Percentiles rank a stretch among this genome's conserved stretches.
phyloP scores from a whole-genome alignment of 2,888 invertebrate genomes.

The Dione juno region DNA sequence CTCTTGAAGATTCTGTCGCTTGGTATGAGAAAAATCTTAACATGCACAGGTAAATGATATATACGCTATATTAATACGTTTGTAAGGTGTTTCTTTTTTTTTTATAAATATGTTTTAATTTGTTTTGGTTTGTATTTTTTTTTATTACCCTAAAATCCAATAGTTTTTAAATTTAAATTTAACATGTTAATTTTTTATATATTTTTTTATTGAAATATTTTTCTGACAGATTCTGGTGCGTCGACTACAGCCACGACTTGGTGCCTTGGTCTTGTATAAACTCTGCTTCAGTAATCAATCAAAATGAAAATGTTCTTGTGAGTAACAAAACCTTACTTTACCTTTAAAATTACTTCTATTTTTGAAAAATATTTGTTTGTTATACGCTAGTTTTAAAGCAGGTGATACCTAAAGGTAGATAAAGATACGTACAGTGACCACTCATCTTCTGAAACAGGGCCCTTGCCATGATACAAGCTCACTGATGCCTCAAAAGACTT shows the following conservation, averaged over 20 bases:
- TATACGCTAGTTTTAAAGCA: no score
- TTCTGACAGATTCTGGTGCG: constrained; percentile 94
- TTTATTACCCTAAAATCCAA: not conserved
- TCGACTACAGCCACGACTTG: constrained; percentile 96
- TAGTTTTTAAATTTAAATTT: not conserved
- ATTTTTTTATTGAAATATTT: no score
- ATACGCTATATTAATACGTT: not conserved
- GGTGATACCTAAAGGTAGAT: no score
- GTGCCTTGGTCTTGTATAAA: constrained; percentile 97
- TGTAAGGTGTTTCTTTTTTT: no score
- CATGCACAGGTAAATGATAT: constrained; percentile 76
- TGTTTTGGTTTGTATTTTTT: no score
- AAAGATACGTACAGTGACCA: no score
- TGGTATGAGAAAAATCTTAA: constrained; percentile 89
- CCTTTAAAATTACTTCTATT: not conserved
- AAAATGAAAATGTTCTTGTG: constrained; percentile 96
- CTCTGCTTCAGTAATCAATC: constrained; percentile 97
- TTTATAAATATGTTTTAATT: no score
- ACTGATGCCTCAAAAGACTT: no score
- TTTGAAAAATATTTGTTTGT: not conserved
- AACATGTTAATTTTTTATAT: not conserved
- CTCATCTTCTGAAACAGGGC: no score
- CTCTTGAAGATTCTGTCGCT: constrained; percentile 93
- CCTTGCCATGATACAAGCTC: no score
- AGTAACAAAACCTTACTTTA: constrained; percentile 52